Evolutionary conservation across 2,888 invertebrate species (phyloP).

Genomic region (Chaetogeoica ovagalla): DNA sequence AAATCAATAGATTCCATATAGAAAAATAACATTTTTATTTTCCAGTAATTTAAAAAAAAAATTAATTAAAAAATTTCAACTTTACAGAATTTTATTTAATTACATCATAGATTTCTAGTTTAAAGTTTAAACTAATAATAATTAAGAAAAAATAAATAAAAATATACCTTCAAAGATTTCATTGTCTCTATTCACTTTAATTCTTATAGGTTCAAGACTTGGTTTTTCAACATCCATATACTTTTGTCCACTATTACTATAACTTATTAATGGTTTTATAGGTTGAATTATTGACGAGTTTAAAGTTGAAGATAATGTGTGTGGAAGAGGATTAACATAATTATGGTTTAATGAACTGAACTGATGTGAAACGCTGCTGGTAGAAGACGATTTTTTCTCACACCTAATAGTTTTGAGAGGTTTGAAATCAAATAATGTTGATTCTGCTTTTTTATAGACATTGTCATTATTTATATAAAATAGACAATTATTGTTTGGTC

Average conservation of each 20-base stretch:
- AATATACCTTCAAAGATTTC: slow-evolving; percentile 3
- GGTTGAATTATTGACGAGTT: neutral
- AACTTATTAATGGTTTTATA: neutral
- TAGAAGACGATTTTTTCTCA: neutral
- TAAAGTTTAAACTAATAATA: too few relatives aligned
- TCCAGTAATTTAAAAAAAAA: too few relatives aligned
- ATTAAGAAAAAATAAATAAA: neutral
- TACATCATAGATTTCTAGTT: too few relatives aligned
- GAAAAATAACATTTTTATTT: too few relatives aligned
- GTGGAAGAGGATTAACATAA: neutral
- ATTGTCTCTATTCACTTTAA: neutral
- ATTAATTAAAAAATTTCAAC: too few relatives aligned
- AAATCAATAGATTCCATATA: too few relatives aligned
- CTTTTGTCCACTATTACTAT: neutral
- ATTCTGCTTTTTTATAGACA: neutral
- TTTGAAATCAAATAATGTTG: neutral
- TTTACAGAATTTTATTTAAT: too few relatives aligned
- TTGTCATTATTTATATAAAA: neutral
- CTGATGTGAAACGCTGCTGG: neutral
- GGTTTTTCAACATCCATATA: neutral
- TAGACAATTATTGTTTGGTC: neutral
- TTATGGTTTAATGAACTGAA: neutral
- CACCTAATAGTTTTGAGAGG: neutral
- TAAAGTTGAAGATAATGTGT: neutral
- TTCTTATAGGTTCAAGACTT: slow-evolving; percentile 4